These are phyloP conservation scores for Oceanodroma leucorhoa DNA, from an alignment of 2,797 vertebrate genomes.

Conservation along the genomic window DNA sequence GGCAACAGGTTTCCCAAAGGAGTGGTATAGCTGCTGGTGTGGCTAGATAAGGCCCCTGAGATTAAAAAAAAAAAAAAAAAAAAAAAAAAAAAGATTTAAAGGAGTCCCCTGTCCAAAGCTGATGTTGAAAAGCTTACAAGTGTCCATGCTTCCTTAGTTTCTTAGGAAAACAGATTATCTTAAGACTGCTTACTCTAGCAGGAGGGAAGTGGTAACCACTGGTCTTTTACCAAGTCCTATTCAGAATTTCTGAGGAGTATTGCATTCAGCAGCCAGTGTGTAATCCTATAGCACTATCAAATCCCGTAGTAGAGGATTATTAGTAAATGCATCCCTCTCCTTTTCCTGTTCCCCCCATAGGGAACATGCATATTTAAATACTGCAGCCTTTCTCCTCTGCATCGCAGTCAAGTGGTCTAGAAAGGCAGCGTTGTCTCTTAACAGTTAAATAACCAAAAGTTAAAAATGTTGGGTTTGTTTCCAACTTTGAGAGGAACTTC, in stretches of 20 bases:
- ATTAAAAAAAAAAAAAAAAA: too few relatives aligned
- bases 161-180: neutral
- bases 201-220: neutral
- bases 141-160: neutral
- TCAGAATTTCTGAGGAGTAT: neutral
- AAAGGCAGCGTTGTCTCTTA: neutral
- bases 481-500: neutral
- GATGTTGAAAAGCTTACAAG: neutral
- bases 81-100: neutral
- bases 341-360: neutral
- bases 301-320: neutral
- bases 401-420: neutral
- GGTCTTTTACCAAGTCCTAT: neutral
- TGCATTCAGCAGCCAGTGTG: neutral
- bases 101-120: neutral
- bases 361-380: neutral
- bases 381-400: neutral
- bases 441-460: neutral
- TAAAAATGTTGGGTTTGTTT: neutral
- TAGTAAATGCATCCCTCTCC: neutral
- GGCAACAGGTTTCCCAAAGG: neutral
- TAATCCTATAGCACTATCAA: neutral
- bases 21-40: neutral
- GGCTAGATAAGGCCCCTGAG: neutral
- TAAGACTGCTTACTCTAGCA: neutral